Evolutionary conservation across 2,888 invertebrate genomes (phyloP).

Genomic region (Anorthoa munda): DNA sequence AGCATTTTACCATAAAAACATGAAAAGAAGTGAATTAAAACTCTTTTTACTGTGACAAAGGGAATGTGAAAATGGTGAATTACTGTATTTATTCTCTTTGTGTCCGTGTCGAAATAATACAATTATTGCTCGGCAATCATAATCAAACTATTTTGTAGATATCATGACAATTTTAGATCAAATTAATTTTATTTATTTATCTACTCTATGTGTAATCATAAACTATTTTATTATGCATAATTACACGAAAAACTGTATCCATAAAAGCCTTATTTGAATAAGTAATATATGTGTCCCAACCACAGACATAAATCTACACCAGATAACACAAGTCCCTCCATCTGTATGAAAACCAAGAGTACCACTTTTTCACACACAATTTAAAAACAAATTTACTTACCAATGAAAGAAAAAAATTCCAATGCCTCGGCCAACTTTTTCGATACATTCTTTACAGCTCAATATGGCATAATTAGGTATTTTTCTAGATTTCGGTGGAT

Average conservation of each 20-base stretch:
- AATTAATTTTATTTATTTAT: too few species aligned
- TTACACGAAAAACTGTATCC: background rate
- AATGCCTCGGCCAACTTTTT: too few species aligned
- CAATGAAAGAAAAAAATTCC: too few species aligned
- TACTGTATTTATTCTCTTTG: constrained; percentile 51
- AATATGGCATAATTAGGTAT: too few species aligned
- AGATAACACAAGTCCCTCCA: too few species aligned
- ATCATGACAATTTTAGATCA: too few species aligned
- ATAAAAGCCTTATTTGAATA: background rate
- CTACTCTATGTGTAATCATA: background rate
- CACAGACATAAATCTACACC: too few species aligned
- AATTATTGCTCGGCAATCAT: constrained; percentile 53
- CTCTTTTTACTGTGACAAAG: constrained; percentile 25
- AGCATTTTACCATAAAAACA: constrained; percentile 48
- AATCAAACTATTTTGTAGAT: constrained; percentile 50
- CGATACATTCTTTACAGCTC: too few species aligned
- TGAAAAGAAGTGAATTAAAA: constrained; percentile 42
- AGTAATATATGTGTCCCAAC: background rate
- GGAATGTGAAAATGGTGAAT: constrained; percentile 45
- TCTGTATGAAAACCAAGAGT: too few species aligned
- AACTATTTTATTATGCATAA: background rate
- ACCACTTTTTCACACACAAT: too few species aligned
- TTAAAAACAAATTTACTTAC: too few species aligned
- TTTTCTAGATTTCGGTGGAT: too few species aligned
- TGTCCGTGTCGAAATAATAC: constrained; percentile 44